Evolutionary conservation across 2,113 vertebrate genomes (phyloP).

Genomic region (Himantopus leucocephalus): DNA sequence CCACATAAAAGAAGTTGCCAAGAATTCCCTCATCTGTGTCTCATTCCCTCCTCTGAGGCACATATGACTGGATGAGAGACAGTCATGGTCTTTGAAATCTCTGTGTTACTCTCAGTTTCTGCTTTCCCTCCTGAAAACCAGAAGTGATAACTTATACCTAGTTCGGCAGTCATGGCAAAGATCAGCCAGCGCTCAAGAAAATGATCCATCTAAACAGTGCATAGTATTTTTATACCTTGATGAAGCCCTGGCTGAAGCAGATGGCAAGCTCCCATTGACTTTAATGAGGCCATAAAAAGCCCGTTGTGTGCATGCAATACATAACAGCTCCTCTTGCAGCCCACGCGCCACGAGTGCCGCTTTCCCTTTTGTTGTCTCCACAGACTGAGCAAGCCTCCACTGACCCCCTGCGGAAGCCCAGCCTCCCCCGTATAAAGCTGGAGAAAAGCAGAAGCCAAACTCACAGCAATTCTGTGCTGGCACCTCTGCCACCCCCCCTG

Average conservation of each 20-base stretch:
- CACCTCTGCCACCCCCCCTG: background rate
- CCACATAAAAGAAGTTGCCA: background rate
- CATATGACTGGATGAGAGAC: background rate
- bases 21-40: background rate
- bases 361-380: background rate
- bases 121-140: background rate
- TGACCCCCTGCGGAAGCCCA: background rate
- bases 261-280: background rate
- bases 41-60: background rate
- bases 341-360: fast-evolving
- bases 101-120: background rate
- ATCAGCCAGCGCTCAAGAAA: background rate
- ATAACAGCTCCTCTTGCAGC: background rate
- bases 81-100: background rate
- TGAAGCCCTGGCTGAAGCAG: constrained; percentile 20
- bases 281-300: constrained; percentile 16
- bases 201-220: background rate
- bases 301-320: background rate
- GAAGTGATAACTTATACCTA: background rate
- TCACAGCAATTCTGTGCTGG: background rate
- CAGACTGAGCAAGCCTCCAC: background rate
- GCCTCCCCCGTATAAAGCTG: fast-evolving
- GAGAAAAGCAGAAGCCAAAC: background rate
- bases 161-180: background rate
- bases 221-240: background rate